Percentiles rank a stretch among this genome's conserved stretches.
phyloP scores from a whole-genome alignment of 2,888 invertebrate genomes.

The Candidula unifasciata region DNA sequence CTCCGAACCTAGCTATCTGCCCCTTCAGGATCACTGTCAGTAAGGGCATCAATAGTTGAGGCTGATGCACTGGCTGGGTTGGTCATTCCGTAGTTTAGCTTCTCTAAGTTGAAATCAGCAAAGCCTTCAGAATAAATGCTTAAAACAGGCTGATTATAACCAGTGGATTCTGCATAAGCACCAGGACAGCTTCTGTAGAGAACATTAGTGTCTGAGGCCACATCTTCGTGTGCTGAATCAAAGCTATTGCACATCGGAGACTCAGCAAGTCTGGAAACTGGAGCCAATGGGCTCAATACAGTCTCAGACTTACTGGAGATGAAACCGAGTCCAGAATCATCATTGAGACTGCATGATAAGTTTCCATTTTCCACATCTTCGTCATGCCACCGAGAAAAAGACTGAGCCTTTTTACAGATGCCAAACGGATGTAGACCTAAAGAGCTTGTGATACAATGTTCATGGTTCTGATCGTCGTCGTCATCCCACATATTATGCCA shows the following conservation, averaged over 20 bases:
- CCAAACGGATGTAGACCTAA: conserved; percentile 41
- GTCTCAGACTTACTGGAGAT: conserved; percentile 36
- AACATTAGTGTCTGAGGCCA: background rate
- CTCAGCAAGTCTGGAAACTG: background rate
- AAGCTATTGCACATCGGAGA: background rate
- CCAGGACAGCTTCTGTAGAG: conserved; percentile 1
- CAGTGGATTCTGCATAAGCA: conserved; percentile 5
- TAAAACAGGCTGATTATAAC: background rate
- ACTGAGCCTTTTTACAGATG: conserved; percentile 4
- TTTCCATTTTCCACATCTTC: conserved; percentile 37
- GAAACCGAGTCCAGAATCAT: background rate
- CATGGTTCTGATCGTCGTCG: conserved; percentile 18
- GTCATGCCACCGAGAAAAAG: background rate
- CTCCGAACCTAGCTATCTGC: background rate
- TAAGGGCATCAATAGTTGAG: conserved; percentile 47
- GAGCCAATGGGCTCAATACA: conserved; percentile 16
- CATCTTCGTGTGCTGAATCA: background rate
- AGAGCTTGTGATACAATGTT: background rate
- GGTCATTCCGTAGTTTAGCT: background rate
- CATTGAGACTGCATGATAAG: background rate
- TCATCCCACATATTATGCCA: conserved; percentile 36
- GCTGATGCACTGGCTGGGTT: conserved; percentile 2
- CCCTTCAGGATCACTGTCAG: conserved; percentile 48
- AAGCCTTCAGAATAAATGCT: conserved; percentile 30
- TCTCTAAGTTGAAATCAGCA: background rate